A percentile compares a stretch with the other conserved stretches of the same genome.
phyloP scores from a whole-genome alignment of 2,797 vertebrate genomes.

The Myotis daubentonii region DNA sequence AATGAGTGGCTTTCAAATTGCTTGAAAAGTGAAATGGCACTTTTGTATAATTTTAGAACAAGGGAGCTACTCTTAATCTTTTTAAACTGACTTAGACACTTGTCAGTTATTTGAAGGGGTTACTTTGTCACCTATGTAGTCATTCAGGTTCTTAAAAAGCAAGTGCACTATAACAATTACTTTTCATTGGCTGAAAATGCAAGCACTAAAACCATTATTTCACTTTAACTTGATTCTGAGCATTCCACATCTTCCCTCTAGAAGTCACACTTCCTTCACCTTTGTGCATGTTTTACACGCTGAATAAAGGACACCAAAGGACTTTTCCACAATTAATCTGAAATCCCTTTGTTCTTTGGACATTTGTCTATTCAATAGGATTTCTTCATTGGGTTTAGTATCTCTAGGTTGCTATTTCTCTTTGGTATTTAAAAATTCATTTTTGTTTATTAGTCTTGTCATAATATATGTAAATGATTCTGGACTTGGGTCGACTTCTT shows the following conservation, averaged over 20 bases:
- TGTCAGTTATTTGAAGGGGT: conserved; percentile 76
- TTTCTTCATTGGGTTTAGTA: conserved; percentile 57
- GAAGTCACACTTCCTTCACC: conserved; percentile 43
- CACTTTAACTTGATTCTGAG: conserved; percentile 50
- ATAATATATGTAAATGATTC: conserved; percentile 47
- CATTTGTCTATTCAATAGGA: conserved; percentile 44
- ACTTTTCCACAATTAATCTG: conserved; percentile 68
- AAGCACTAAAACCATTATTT: conserved; percentile 61
- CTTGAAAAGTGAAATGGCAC: conserved; percentile 77
- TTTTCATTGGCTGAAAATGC: conserved; percentile 48
- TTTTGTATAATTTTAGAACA: conserved; percentile 79
- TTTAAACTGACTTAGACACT: conserved; percentile 76
- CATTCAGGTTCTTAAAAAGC: conserved; percentile 65
- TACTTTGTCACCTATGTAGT: conserved; percentile 71
- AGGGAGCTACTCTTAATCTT: conserved; percentile 77
- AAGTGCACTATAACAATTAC: conserved; percentile 47
- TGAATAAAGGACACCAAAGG: conserved; percentile 63
- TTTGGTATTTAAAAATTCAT: conserved; percentile 58
- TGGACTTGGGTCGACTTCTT: conserved; percentile 21
- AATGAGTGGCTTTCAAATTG: conserved; percentile 78
- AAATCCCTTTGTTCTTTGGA: conserved; percentile 53
- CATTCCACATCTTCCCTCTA: conserved; percentile 38
- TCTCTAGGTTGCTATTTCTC: conserved; percentile 71
- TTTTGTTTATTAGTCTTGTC: conserved; percentile 53
- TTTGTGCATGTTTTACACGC: conserved; percentile 59